phyloP scores from a whole-genome alignment of 2,888 invertebrate genomes.

The Hypercompe scribonia region DNA sequence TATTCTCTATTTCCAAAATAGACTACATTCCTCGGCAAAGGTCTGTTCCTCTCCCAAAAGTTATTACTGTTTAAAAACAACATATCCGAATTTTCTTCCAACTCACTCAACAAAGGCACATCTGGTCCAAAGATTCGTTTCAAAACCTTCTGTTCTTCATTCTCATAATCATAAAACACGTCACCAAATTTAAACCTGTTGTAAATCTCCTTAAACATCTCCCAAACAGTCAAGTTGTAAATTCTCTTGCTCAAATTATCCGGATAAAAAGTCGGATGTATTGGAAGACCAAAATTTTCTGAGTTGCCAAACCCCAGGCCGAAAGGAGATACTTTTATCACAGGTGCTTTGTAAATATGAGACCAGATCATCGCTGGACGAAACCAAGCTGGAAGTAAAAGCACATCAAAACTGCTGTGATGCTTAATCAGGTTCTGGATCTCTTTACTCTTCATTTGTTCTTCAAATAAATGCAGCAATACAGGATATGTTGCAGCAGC shows the following conservation, averaged over 20 bases:
- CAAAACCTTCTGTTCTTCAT: slow-evolving; percentile 36
- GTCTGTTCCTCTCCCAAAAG: slow-evolving; percentile 57
- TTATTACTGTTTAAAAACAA: slow-evolving; percentile 67
- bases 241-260: slow-evolving; percentile 18
- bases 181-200: slow-evolving; percentile 12
- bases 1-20: slow-evolving; percentile 71
- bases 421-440: slow-evolving; percentile 20
- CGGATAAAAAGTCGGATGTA: slow-evolving; percentile 55
- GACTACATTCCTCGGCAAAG: slow-evolving; percentile 66
- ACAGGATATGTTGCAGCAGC: slow-evolving; percentile 3
- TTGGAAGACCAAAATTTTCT: slow-evolving; percentile 44
- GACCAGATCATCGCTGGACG: slow-evolving; percentile 37
- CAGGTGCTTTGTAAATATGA: slow-evolving; percentile 46
- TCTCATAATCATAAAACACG: slow-evolving; percentile 12
- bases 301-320: slow-evolving; percentile 42
- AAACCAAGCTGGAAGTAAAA: slow-evolving; percentile 36
- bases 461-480: slow-evolving; percentile 19
- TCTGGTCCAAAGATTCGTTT: slow-evolving; percentile 23
- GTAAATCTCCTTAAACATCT: slow-evolving; percentile 34
- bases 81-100: slow-evolving; percentile 55
- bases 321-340: slow-evolving; percentile 52
- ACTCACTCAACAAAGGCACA: slow-evolving; percentile 35
- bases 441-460: slow-evolving; percentile 15
- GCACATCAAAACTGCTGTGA: slow-evolving; percentile 22
- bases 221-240: slow-evolving; percentile 38